phyloP scores from a whole-genome alignment of 2,113 vertebrate species.

The Oryzias woworae region DNA sequence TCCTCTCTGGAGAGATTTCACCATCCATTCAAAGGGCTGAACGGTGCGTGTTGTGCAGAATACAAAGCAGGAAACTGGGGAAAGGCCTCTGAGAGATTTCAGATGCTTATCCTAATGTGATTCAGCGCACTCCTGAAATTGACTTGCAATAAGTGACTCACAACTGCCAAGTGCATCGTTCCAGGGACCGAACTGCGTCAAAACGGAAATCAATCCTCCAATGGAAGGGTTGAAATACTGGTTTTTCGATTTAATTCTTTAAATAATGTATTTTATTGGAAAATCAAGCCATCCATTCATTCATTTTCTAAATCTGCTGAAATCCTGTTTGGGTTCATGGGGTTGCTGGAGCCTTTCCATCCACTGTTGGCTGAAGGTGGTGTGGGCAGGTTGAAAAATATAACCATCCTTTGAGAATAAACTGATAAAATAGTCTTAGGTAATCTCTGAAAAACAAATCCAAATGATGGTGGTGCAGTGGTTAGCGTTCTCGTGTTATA shows the following conservation, averaged over 20 bases:
- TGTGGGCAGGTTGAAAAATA: no score
- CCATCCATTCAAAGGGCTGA: slow-evolving; percentile 36
- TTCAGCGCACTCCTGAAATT: slow-evolving; percentile 60
- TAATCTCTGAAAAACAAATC: no score
- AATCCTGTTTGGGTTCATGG: no score
- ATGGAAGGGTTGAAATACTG: no score
- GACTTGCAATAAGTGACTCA: slow-evolving; percentile 54
- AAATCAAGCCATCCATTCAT: background rate
- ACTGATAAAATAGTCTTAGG: no score
- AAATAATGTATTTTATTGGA: no score
- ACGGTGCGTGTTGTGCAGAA: slow-evolving; percentile 22
- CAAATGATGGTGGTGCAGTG: no score
- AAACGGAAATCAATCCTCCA: slow-evolving; percentile 16
- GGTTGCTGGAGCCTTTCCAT: no score
- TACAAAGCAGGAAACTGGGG: slow-evolving; percentile 47
- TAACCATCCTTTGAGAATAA: no score
- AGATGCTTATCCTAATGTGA: slow-evolving; percentile 68
- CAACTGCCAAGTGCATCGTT: slow-evolving; percentile 12
- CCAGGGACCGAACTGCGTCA: slow-evolving; percentile 28
- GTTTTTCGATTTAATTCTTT: no score
- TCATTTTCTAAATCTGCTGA: background rate
- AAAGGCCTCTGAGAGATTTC: slow-evolving; percentile 33
- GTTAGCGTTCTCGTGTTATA: no score
- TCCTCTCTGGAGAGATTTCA: slow-evolving; percentile 33
- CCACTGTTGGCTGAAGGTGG: no score